Percentiles rank a stretch among this genome's conserved stretches.
Evolutionary conservation across 2,888 invertebrate species (phyloP).

Genomic region (Callinectes sapidus): DNA sequence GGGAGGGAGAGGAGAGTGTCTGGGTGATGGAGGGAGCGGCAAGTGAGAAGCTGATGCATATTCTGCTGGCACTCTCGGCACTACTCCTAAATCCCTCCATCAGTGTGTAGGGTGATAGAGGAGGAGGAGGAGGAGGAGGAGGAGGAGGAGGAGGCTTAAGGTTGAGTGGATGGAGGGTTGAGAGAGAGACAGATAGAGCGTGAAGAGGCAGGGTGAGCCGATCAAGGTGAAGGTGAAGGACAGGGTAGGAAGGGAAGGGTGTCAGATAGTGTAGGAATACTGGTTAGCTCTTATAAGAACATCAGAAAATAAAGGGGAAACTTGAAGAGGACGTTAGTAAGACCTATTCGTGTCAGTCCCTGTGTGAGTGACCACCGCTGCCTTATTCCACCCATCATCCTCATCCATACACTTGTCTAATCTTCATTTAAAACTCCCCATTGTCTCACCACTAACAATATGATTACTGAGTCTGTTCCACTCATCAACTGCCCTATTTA

Average conservation of each 20-base stretch:
- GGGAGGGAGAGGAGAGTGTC: background rate
- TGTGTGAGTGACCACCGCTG: no score
- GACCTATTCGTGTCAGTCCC: background rate
- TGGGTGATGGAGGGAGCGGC: background rate
- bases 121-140: background rate
- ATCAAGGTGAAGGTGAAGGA: background rate
- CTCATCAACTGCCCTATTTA: no score
- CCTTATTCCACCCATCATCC: no score
- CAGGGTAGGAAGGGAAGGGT: background rate
- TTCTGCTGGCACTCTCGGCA: slow-evolving; percentile 5
- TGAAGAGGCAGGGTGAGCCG: background rate
- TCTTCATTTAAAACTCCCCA: no score
- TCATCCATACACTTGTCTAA: no score
- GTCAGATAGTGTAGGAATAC: background rate
- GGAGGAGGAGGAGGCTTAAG: background rate
- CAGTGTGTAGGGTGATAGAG: slow-evolving; percentile 3
- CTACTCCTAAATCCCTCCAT: slow-evolving; percentile 11
- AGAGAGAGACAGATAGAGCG: background rate
- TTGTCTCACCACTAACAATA: no score
- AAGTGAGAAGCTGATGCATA: background rate
- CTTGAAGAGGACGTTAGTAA: no score
- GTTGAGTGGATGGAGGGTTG: background rate
- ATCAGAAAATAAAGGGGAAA: no score
- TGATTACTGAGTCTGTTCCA: no score
- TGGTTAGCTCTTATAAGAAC: background rate